Evolutionary conservation across 2,888 invertebrate species (phyloP).

Genomic region (Hemaris fuciformis): DNA sequence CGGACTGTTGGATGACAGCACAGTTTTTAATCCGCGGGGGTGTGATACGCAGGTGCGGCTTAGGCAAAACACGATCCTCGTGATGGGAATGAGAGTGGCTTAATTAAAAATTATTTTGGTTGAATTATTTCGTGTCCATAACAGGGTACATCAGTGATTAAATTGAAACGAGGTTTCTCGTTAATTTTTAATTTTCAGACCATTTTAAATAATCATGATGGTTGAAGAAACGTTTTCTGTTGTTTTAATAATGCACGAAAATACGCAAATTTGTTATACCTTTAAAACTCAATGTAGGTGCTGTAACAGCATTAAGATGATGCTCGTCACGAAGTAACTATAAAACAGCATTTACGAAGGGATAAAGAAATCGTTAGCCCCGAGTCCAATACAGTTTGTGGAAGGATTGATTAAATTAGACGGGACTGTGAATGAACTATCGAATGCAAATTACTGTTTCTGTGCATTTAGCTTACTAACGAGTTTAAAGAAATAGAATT

Average conservation of each 20-base stretch:
- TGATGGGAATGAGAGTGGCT: constrained; percentile 49
- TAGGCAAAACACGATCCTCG: constrained; percentile 45
- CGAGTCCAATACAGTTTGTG: neutral
- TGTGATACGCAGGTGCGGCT: constrained; percentile 59
- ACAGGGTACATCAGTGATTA: neutral
- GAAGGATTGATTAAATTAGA: neutral
- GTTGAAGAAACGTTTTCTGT: neutral
- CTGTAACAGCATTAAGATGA: too few relatives aligned
- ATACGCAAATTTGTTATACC: too few relatives aligned
- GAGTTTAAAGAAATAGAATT: constrained; percentile 22
- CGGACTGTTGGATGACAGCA: constrained; percentile 49
- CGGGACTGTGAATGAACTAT: neutral
- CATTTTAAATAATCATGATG: neutral
- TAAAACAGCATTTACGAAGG: too few relatives aligned
- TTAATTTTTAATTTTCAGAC: neutral
- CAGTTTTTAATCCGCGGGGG: constrained; percentile 65
- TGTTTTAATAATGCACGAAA: too few relatives aligned
- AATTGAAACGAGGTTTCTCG: neutral
- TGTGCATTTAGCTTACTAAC: neutral
- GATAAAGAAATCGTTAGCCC: too few relatives aligned
- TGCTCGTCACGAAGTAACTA: too few relatives aligned
- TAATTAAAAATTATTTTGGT: constrained; percentile 47
- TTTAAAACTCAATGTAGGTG: too few relatives aligned
- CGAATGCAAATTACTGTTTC: neutral
- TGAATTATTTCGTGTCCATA: constrained; percentile 1